Evolutionary conservation across 37 sponge, comb jelly and placozoan species (phyloP).

Genomic region (Hexactinellida sp.): DNA sequence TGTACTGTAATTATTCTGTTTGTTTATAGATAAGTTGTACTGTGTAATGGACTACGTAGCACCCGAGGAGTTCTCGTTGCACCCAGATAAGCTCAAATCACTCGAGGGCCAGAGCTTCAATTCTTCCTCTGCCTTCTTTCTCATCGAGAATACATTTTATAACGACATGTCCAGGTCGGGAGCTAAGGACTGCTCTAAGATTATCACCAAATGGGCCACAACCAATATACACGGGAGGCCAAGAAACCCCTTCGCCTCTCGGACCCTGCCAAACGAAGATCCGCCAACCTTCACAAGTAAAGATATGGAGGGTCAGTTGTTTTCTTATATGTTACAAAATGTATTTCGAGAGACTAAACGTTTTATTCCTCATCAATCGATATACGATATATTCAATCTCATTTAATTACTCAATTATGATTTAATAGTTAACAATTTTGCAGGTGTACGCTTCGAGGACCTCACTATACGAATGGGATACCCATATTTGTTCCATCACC

Average conservation of each 20-base stretch:
- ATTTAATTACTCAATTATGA: too few relatives aligned
- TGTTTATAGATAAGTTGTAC: background rate
- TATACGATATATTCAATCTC: too few relatives aligned
- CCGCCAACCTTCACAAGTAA: background rate
- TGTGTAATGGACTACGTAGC: slow-evolving; percentile 12
- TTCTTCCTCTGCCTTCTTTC: slow-evolving; percentile 53
- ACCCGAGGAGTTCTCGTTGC: background rate
- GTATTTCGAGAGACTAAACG: too few relatives aligned
- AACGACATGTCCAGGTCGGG: slow-evolving; percentile 46
- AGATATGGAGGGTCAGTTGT: background rate
- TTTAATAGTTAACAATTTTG: too few relatives aligned
- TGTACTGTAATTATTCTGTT: background rate
- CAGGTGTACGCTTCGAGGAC: slow-evolving; percentile 34
- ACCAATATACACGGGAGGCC: background rate
- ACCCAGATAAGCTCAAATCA: slow-evolving; percentile 4
- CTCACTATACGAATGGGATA: slow-evolving; percentile 60
- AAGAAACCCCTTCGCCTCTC: slow-evolving; percentile 8
- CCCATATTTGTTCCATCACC: slow-evolving; percentile 80
- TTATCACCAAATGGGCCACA: background rate
- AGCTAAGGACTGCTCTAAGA: slow-evolving; percentile 22
- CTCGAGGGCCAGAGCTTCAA: background rate
- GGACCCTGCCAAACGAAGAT: background rate
- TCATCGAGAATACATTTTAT: slow-evolving; percentile 70
- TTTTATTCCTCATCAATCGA: too few relatives aligned
- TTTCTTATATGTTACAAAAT: too few relatives aligned